These are phyloP conservation scores for Hippotragus niger DNA, from an alignment of 2,113 vertebrate species.

Conservation along the genomic window DNA sequence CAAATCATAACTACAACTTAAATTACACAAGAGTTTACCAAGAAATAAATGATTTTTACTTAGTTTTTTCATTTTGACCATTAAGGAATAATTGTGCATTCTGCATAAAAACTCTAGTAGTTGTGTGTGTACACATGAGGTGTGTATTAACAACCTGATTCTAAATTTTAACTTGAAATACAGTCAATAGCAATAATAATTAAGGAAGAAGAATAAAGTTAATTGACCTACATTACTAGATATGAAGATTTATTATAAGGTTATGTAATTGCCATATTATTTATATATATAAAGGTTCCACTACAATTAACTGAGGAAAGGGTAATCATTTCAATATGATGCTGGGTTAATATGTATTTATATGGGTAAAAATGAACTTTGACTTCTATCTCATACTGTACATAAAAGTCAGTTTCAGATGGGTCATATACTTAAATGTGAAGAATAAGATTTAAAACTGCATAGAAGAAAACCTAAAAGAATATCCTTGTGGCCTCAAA, in stretches of 20 bases:
- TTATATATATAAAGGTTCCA: background rate
- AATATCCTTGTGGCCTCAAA: background rate
- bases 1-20: background rate
- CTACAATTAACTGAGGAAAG: background rate
- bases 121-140: background rate
- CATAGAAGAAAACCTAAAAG: background rate
- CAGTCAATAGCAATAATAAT: background rate
- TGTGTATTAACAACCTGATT: background rate
- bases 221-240: background rate
- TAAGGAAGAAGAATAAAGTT: conserved; percentile 8
- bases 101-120: background rate
- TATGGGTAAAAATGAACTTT: background rate
- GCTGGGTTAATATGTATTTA: background rate
- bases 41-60: conserved; percentile 28
- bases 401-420: background rate
- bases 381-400: background rate
- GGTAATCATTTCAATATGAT: background rate
- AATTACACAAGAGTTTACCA: background rate
- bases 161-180: conserved; percentile 29
- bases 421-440: background rate
- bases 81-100: background rate
- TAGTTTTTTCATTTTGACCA: background rate
- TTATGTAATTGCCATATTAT: background rate
- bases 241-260: background rate
- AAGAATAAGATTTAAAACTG: background rate